Base-by-base conservation (phyloP, 2,113 vertebrate species). In the Nipponia nippon region DNA sequence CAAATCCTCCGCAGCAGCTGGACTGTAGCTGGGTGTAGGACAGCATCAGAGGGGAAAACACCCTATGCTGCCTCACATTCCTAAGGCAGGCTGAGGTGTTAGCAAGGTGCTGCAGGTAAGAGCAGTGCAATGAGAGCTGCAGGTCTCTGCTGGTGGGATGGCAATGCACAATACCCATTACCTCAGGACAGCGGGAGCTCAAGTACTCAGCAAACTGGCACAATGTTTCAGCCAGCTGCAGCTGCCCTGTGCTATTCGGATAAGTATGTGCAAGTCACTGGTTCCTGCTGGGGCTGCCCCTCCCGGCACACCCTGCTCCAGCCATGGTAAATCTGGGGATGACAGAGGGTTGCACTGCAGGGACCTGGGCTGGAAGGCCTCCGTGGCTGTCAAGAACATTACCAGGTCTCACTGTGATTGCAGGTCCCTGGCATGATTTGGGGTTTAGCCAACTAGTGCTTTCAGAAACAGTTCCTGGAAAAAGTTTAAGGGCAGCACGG, bases 241-340 rank as follows among this genome's bases (percentile, higher is more conserved):
- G 50, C 65, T 75, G 47, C 86, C 55, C 32, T 5, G 34, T 7
- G n/a, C 27, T 36, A 3, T 4, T 15, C 0, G 0, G 30, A 2
- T 9, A 16, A 52, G 27, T n/a, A 14, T 11, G 32, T 47, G 65
- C 59, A 56, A 53, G 62, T 19, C 56, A 52, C 56, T 56, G 34
- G 30, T 66, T n/a, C 69, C 59, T n/a, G 34, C 56, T 62, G 93
- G 38, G 44, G 53, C 53, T 84, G 72, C 59, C 15, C 46, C 16
- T 56, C n/a, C 52, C 27, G 63, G 34, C 25, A 40, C 12, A 34
- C 1, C 4, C 66, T 30, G 62, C 40, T 52, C 50, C 70, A 42
- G 75, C 15, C 1, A 1, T 18, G 13, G 12, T 13, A 38, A 29
- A 8, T 2, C 32, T 65, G 52, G 53, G 52, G 5, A 14, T 49